Evolutionary conservation across 2,797 vertebrate species (phyloP).

Genomic region (Lepilemur ruficaudatus): DNA sequence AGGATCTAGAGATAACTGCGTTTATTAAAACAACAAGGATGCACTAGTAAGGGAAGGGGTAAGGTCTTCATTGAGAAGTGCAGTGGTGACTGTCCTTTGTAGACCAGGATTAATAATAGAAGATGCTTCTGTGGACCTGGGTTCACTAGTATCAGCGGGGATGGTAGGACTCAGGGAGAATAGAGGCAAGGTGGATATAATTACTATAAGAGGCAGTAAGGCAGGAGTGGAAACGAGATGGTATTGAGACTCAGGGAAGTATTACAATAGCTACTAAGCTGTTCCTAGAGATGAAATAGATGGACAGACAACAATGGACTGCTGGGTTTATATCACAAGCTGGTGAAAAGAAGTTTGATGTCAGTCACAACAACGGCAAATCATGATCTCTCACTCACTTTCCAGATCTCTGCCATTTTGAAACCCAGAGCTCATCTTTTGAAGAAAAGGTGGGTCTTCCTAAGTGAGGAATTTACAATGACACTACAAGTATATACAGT

Average conservation of each 20-base stretch:
- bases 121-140: neutral
- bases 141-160: neutral
- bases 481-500: neutral
- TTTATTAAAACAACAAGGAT: slow-evolving; percentile 1
- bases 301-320: neutral
- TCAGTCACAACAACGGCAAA: neutral
- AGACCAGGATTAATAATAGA: neutral
- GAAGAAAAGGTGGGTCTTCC: neutral
- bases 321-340: neutral
- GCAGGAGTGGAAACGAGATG: neutral
- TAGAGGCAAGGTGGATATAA: neutral
- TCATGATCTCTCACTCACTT: neutral
- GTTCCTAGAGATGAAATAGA: neutral
- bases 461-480: neutral
- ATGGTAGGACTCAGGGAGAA: neutral
- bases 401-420: neutral
- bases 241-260: neutral
- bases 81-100: neutral
- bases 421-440: neutral
- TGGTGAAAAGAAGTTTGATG: neutral
- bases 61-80: neutral
- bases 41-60: neutral
- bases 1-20: neutral
- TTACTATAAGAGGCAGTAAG: neutral
- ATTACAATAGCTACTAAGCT: neutral